Evolutionary conservation across 2,888 invertebrate species (phyloP).

Genomic region (Parasteatoda lunata): DNA sequence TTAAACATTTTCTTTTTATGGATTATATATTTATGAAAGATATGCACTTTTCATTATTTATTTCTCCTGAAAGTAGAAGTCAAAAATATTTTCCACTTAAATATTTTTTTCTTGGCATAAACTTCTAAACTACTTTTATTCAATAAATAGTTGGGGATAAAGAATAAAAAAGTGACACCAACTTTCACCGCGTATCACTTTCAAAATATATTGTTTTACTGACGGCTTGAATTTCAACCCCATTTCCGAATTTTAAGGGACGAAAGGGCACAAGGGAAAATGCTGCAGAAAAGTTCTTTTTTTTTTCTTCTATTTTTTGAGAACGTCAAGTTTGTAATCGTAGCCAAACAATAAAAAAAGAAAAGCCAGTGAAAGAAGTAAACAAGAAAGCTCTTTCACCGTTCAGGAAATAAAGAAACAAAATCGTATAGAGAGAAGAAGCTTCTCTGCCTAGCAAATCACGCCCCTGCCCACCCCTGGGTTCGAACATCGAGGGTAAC

Average conservation of each 20-base stretch:
- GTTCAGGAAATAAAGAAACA: not conserved
- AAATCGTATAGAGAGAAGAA: not conserved
- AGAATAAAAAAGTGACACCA: not conserved
- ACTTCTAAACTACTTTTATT: not conserved
- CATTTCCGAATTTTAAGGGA: constrained; percentile 1
- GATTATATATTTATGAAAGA: too few relatives aligned
- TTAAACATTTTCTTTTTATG: too few relatives aligned
- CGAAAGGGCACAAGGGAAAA: not conserved
- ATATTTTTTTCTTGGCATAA: too few relatives aligned
- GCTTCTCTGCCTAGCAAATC: not conserved
- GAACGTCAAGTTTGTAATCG: constrained; percentile 9
- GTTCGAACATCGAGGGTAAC: constrained; percentile 16
- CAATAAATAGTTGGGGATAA: not conserved
- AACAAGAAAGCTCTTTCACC: not conserved
- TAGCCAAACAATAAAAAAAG: not conserved
- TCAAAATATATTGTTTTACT: constrained; percentile 3
- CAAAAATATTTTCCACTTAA: too few relatives aligned
- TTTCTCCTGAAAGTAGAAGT: too few relatives aligned
- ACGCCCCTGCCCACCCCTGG: not conserved
- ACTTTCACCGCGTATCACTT: not conserved
- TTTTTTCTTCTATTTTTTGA: not conserved
- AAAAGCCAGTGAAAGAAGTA: not conserved
- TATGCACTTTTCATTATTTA: too few relatives aligned
- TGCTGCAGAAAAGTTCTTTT: not conserved
- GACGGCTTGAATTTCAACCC: constrained; percentile 2